Evolutionary conservation across 2,113 vertebrate genomes (phyloP).

Genomic region (Zeus faber): DNA sequence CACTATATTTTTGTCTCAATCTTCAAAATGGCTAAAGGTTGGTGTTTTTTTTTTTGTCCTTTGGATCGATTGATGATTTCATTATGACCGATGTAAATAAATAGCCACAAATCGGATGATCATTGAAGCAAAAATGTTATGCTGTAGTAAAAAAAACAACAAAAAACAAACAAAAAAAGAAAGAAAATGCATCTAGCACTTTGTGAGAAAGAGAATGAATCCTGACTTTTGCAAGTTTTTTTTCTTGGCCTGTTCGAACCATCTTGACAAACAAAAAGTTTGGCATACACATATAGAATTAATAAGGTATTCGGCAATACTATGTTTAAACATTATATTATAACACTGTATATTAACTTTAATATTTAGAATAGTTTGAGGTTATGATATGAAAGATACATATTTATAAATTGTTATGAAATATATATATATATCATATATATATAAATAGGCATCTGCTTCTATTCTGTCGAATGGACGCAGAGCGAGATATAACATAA

Average conservation of each 20-base stretch:
- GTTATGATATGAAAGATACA: constrained; percentile 73
- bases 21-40: constrained; percentile 17
- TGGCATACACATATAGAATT: constrained; percentile 71
- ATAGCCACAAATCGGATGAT: constrained; percentile 22
- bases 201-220: constrained; percentile 26
- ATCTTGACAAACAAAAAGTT: constrained; percentile 63
- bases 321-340: constrained; percentile 73
- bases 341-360: constrained; percentile 67
- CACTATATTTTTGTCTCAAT: not conserved
- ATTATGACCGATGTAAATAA: constrained; percentile 53
- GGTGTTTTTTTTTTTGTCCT: constrained; percentile 15
- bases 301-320: constrained; percentile 74
- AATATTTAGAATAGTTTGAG: constrained; percentile 69
- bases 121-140: constrained; percentile 25
- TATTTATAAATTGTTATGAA: constrained; percentile 70
- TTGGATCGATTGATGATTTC: not conserved
- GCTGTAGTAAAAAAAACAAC: constrained; percentile 15
- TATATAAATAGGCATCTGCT: constrained; percentile 47
- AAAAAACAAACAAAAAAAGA: constrained; percentile 29
- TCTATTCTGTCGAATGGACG: constrained; percentile 32
- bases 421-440: constrained; percentile 13
- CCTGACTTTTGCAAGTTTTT: too few species aligned
- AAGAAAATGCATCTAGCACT: constrained; percentile 40
- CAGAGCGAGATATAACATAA: constrained; percentile 66
- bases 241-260: constrained; percentile 71